A percentile compares a stretch with the other conserved stretches of the same genome.
Evolutionary conservation across 1,140 invertebrate species (phyloP).

Genomic region (Alviniconcha marisindica): DNA sequence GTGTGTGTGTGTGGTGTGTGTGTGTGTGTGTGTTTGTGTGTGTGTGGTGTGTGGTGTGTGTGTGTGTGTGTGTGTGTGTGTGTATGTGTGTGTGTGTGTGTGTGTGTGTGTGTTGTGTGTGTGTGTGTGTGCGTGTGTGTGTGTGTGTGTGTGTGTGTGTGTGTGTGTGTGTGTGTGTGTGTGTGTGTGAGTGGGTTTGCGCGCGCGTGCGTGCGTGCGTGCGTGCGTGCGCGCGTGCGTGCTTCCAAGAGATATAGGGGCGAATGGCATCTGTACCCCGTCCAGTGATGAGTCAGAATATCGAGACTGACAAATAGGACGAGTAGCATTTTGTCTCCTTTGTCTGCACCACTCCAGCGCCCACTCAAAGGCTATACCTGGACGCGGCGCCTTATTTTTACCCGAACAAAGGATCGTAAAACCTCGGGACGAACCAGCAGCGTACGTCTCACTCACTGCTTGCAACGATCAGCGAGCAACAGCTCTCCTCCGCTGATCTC

Average conservation of each 20-base stretch:
- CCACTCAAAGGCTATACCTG: neutral
- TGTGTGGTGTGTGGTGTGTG: no score
- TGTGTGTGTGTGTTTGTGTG: no score
- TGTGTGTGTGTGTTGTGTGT: no score
- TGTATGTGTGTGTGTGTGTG: neutral
- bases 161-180: conserved; percentile 3
- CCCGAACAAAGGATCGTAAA: no score
- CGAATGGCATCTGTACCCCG: neutral
- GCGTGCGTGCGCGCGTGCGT: neutral
- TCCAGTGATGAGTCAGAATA: neutral
- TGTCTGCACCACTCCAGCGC: neutral
- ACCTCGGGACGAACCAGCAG: no score
- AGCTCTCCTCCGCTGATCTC: no score
- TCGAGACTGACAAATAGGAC: neutral
- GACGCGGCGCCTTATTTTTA: no score
- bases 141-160: neutral
- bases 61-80: conserved; percentile 3
- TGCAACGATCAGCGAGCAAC: no score
- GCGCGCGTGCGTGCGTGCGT: neutral
- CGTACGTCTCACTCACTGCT: no score
- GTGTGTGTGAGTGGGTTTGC: no score
- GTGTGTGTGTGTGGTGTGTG: no score
- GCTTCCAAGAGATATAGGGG: neutral
- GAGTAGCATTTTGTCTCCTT: neutral
- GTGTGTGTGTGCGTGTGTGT: neutral